Base-by-base conservation (phyloP, 2,888 invertebrate genomes). In the Thymelicus sylvestris region DNA sequence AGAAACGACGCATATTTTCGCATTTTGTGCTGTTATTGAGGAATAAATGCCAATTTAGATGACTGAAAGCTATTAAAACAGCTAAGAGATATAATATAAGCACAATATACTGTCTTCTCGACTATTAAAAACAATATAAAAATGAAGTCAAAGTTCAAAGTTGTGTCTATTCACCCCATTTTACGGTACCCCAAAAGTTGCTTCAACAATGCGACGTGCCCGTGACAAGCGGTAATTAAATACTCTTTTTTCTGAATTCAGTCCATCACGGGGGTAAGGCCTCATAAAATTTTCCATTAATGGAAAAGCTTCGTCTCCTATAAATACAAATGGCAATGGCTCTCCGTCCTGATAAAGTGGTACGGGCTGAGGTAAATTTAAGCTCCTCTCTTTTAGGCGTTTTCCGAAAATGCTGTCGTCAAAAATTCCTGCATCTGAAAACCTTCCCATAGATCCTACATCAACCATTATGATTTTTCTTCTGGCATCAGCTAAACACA, bases 131-230 rank as follows among this genome's bases (percentile, higher is more conserved):
- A n/a, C n/a, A n/a, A n/a, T n/a, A n/a, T n/a, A n/a, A n/a, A n/a
- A n/a, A n/a, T n/a, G n/a, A n/a, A n/a, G n/a, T n/a, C n/a, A n/a
- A n/a, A n/a, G n/a, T n/a, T n/a, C n/a, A n/a, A n/a, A n/a, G n/a
- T n/a, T n/a, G n/a, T n/a, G n/a, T n/a, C n/a, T n/a, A n/a, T n/a
- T n/a, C n/a, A n/a, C n/a, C n/a, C n/a, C n/a, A n/a, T n/a, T n/a
- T n/a, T n/a, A n/a, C n/a, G n/a, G n/a, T n/a, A 78, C 74, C 59
- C 76, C 77, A 67, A 77, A 78, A 67, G 78, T 75, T 67, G 75
- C 73, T 74, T 77, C 78, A n/a, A 78, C 75, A 72, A 75, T 76
- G 44, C 76, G 68, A 68, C 68, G 68, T 62, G 61, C 68, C 12
- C 68, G 7, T 55, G 68, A 68, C 7, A 78, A 19, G 7, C 64